Conservation (phyloP, 2,113 vertebrate species). For the Cebus imitator region DNA sequence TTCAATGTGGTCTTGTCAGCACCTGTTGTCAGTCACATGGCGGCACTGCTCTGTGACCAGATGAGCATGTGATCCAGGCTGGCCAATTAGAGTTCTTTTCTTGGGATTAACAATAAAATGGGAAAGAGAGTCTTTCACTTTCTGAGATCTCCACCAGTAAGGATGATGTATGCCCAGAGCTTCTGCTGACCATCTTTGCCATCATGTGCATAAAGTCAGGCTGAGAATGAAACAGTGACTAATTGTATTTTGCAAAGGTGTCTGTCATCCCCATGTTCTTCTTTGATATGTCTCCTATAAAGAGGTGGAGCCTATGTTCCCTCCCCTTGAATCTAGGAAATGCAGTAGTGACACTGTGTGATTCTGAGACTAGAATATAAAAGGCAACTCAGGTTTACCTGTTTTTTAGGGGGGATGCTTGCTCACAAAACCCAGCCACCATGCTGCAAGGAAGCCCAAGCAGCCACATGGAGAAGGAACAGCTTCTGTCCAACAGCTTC, state of each 20-base stretch:
- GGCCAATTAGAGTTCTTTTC: not conserved
- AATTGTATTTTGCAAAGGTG: not conserved
- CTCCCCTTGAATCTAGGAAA: not conserved
- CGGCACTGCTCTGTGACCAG: not conserved
- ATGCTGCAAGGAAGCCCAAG: not conserved
- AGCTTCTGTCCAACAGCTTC: not conserved
- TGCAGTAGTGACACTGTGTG: not conserved
- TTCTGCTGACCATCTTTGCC: not conserved
- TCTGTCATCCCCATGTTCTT: not conserved
- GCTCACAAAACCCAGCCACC: not conserved
- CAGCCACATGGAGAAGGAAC: not conserved
- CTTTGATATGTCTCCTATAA: not conserved
- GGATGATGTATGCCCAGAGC: not conserved
- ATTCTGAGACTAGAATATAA: not conserved
- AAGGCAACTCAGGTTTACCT: not conserved
- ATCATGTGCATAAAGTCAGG: not conserved
- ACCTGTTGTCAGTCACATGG: not conserved
- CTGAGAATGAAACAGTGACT: not conserved
- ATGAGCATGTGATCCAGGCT: not conserved
- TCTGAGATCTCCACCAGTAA: not conserved
- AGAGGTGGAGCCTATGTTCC: not conserved
- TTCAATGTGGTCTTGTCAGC: not conserved
- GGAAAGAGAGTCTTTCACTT: not conserved
- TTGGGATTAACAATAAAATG: not conserved
- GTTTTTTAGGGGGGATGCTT: not conserved